phyloP scores from a whole-genome alignment of 2,113 vertebrate genomes.

The Ceyx melanurus region DNA sequence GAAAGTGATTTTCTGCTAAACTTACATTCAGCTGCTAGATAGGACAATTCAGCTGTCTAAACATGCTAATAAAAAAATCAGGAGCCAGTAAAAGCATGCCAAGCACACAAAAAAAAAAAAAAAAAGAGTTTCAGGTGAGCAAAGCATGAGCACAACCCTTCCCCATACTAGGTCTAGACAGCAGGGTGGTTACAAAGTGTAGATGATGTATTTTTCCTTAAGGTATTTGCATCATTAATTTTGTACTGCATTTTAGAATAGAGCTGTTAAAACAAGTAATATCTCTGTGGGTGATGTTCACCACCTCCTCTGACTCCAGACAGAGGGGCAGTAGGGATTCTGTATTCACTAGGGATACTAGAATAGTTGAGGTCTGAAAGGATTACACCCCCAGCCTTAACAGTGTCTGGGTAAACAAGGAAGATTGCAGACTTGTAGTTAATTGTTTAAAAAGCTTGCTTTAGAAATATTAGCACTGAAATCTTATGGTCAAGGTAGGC shows the following conservation, averaged over 20 bases:
- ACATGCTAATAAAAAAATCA: background rate
- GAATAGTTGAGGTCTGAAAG: no score
- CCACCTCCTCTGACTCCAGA: no score
- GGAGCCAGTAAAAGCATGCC: background rate
- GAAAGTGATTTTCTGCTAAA: background rate
- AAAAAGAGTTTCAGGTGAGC: background rate
- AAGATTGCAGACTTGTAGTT: background rate
- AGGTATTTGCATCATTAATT: no score
- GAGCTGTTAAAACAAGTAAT: no score
- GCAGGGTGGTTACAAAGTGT: no score
- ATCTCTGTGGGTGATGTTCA: no score
- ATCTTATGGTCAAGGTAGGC: background rate
- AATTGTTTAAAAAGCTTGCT: background rate
- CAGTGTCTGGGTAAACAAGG: no score
- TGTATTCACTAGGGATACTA: no score
- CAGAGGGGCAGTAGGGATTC: no score
- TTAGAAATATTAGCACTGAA: background rate
- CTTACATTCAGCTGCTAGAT: background rate
- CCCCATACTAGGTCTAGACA: background rate
- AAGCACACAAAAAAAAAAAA: background rate
- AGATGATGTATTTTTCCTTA: no score
- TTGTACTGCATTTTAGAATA: no score
- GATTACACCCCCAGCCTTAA: no score
- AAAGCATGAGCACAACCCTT: background rate
- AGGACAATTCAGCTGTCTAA: background rate